Percentiles rank a stretch among this genome's conserved stretches.
Evolutionary conservation across 2,797 vertebrate genomes (phyloP).

Genomic region (Eulemur coronatus): DNA sequence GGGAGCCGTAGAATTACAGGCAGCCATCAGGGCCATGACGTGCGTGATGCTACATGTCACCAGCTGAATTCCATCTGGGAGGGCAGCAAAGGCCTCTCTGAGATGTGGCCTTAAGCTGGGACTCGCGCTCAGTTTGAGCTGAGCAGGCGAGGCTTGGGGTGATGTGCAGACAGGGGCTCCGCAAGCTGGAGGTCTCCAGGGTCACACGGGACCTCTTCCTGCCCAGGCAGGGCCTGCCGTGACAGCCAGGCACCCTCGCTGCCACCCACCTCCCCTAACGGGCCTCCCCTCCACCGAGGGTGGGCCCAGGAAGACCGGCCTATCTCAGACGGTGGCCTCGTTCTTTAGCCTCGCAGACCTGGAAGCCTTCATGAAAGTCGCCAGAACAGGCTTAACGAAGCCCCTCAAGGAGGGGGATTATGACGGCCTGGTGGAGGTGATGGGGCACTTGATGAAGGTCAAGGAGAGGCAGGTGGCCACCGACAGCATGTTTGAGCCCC

Average conservation of each 20-base stretch:
- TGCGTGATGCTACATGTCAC: accelerated
- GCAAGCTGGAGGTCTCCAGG: background rate
- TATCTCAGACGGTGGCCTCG: accelerated
- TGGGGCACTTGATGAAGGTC: constrained; percentile 82
- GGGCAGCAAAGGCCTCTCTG: background rate
- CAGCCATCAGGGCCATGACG: accelerated
- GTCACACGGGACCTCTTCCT: background rate
- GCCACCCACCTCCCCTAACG: accelerated
- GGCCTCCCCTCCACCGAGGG: accelerated
- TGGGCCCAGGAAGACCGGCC: accelerated
- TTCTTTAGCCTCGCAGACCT: constrained; percentile 81
- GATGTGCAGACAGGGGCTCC: background rate
- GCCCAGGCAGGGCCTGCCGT: accelerated
- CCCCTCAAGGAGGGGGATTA: constrained; percentile 84
- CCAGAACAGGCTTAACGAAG: constrained; percentile 60
- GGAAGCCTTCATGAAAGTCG: constrained; percentile 78
- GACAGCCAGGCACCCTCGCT: accelerated
- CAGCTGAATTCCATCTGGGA: background rate
- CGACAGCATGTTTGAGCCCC: constrained; percentile 82
- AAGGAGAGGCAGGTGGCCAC: constrained; percentile 80
- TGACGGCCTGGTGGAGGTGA: constrained; percentile 80
- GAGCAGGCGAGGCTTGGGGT: accelerated
- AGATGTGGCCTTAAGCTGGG: background rate
- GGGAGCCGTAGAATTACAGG: accelerated
- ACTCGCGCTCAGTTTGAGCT: accelerated